Base-by-base conservation (phyloP, 1,140 invertebrate genomes). In the Brachionus calyciflorus region DNA sequence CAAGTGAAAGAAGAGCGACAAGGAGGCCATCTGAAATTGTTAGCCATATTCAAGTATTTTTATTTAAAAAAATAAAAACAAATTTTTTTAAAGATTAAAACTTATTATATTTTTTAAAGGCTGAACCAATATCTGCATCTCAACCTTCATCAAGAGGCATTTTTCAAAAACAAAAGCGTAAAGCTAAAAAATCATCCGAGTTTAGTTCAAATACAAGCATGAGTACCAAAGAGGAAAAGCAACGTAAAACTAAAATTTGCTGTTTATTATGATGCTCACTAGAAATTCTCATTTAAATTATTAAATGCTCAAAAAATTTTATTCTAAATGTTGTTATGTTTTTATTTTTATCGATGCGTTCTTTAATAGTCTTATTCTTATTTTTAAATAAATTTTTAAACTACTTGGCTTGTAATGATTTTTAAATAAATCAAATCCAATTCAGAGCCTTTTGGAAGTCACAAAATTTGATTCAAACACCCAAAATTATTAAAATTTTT, bases 101-200 rank as follows among this genome's bases (percentile, higher is more conserved):
- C 19, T 0, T 53, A 53, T 1, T 55, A 5, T 12, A 44, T 44
- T 12, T 2, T 12, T 44, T 44, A 17, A 0, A 65, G 40, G 21
- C 37, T 41, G 69, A 73, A 3, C 46, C 51, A 2, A 73, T 55
- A 51, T 51, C 46, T 12, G 21, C 30, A n/a, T 51, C 69, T 14
- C 69, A 73, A 14, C 28, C 33, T 55, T 73, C 69, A 30, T 73
- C 69, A 14, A 49, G 69, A 49, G 69, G 69, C 24, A 40, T 73
- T 40, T 51, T 49, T 73, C 69, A 73, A 30, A 73, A 73, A 40
- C 46, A 37, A 49, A 73, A 73, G 30, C 26, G 51, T 21, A 73
- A 73, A 73, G 40, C 69, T 19, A 73, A 73, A 73, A 73, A 73
- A 73, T 51, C 46, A 3, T 40, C 69, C 12, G 69, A 73, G 30